phyloP scores from a whole-genome alignment of 1,140 invertebrate genomes.

The Drosophila triauraria region DNA sequence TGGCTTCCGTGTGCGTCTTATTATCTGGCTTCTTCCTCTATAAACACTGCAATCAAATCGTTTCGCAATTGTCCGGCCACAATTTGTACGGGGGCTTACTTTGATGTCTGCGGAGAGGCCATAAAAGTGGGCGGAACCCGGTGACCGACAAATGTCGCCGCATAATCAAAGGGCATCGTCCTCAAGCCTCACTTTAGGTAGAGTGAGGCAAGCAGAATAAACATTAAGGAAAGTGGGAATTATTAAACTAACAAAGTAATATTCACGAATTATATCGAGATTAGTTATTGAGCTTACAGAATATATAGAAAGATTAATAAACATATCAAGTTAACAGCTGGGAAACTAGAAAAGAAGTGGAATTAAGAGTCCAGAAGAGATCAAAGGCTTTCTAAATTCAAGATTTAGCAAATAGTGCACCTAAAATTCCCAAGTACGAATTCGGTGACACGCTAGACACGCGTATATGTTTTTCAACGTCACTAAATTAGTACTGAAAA shows the following conservation, averaged over 20 bases:
- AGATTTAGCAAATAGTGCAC: background rate
- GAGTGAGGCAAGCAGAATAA: background rate
- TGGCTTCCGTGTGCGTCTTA: background rate
- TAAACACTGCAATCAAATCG: conserved; percentile 24
- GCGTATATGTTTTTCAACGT: no score
- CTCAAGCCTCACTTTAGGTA: background rate
- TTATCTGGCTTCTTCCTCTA: background rate
- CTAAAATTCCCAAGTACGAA: no score
- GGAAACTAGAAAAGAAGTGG: no score
- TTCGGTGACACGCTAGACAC: no score
- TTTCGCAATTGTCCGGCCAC: conserved; percentile 50
- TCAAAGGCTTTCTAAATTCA: no score
- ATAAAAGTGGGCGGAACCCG: conserved; percentile 48
- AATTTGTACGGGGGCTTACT: conserved; percentile 65
- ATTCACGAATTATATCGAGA: no score
- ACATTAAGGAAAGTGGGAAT: background rate
- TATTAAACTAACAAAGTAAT: background rate
- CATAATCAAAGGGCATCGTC: conserved; percentile 17
- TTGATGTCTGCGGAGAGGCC: conserved; percentile 42
- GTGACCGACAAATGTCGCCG: conserved; percentile 15
- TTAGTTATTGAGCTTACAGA: no score
- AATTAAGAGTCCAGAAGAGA: no score
- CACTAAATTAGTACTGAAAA: no score
- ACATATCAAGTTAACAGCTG: background rate
- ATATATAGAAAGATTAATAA: background rate